Conservation (phyloP, 1,140 invertebrate genomes). For the Aphaenogaster floridana region DNA sequence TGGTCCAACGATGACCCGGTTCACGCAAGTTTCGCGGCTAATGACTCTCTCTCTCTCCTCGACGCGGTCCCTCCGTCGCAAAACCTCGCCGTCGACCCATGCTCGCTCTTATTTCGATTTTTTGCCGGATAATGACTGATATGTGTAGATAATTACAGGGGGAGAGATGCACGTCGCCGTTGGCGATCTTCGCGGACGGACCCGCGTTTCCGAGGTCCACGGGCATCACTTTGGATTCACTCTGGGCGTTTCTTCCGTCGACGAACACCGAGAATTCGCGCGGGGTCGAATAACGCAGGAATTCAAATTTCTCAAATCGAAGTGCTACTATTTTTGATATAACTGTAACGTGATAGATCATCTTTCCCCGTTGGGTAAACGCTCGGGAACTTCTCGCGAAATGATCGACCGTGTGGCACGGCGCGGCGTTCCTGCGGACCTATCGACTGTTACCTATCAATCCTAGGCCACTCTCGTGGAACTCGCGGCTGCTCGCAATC, state of each 20-base stretch:
- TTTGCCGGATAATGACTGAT: constrained; percentile 52
- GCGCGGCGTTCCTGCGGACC: constrained; percentile 45
- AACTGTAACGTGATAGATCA: constrained; percentile 59
- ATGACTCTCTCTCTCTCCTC: constrained; percentile 50
- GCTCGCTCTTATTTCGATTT: constrained; percentile 26
- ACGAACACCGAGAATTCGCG: background rate
- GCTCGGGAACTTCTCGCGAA: constrained; percentile 38
- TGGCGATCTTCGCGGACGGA: constrained; percentile 24
- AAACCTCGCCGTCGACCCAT: background rate
- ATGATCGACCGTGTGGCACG: constrained; percentile 50
- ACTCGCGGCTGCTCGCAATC: constrained; percentile 32
- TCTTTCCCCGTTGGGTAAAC: constrained; percentile 28
- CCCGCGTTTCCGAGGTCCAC: background rate
- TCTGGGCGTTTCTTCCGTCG: background rate
- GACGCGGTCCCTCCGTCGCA: background rate
- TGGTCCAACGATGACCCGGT: constrained; percentile 31
- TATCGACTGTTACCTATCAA: constrained; percentile 76
- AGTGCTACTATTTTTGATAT: background rate
- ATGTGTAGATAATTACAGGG: constrained; percentile 51
- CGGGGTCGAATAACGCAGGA: background rate
- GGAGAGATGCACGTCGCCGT: constrained; percentile 1
- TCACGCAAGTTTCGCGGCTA: constrained; percentile 45
- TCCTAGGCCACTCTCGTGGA: constrained; percentile 34
- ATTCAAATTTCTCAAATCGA: constrained; percentile 4
- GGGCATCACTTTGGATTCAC: background rate